Base-by-base conservation (phyloP, 1,140 invertebrate species). In the Ptiloglossa arizonensis region DNA sequence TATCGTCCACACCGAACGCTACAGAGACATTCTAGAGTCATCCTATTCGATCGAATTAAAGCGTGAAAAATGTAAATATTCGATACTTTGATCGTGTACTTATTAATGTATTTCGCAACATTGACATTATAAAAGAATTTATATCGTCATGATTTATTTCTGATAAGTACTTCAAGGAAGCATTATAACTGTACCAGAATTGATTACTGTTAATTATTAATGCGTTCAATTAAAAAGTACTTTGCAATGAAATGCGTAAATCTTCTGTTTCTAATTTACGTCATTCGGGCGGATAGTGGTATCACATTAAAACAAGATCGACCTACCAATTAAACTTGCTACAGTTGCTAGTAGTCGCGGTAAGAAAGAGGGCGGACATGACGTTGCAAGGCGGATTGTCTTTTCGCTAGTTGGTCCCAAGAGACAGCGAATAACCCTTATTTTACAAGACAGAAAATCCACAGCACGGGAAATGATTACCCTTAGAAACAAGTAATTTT, bases 321-420 rank as follows among this genome's bases (percentile, higher is more conserved):
- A 24, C n/a, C 29, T 6, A 19, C 76, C 75, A 83, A 83, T 83
- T 83, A 83, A 56, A 38, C 27, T 50, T 59, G 29, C n/a, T 17
- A 46, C 29, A 67, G 27, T 66, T 59, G 59, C 22, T 32, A 67
- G 59, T 70, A 79, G 75, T 69, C 48, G 8, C 27, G n/a, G 35
- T 46, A 71, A 38, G 62, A 38, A 57, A 69, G 17, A 60, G 17
- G 62, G 29, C 44, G 2, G 48, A 24, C 62, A 48, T 6, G 41
- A 44, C 35, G 57, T 71, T 41, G 44, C 57, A 81, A 85, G 79
- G 27, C 79, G 70, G 79, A 79, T 85, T 29, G 56, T 54, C 67
- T 27, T 81, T 52, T 35, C 48, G 5, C 80, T 86, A 85, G 71
- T 86, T 86, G 73, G 84, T 73, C 84, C 71, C 84, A 27, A 11